Evolutionary conservation across 1,140 invertebrate species (phyloP).

Genomic region (Geopemphigus sp.): DNA sequence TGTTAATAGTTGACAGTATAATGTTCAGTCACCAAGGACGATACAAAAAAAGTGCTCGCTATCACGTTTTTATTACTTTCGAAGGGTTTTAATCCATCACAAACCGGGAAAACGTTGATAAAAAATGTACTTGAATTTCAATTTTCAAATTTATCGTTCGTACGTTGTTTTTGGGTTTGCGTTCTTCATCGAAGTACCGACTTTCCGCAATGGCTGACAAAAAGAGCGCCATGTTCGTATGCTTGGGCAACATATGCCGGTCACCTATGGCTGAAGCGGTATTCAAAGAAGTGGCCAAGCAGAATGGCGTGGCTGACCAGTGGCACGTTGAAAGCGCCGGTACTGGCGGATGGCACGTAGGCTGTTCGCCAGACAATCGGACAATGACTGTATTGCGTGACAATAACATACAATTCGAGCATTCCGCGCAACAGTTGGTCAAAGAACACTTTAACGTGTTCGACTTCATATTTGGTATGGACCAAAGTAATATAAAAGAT

Average conservation of each 20-base stretch:
- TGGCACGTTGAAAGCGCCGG: constrained; percentile 90
- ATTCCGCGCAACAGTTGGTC: constrained; percentile 69
- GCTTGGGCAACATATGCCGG: constrained; percentile 84
- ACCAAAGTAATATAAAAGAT: constrained; percentile 74
- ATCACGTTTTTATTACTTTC: no score
- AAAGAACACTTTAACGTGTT: constrained; percentile 72
- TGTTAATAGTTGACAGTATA: no score
- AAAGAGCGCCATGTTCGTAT: constrained; percentile 54
- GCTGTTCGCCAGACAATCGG: constrained; percentile 74
- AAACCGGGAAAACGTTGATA: no score
- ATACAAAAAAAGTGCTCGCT: no score
- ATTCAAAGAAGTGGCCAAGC: constrained; percentile 70
- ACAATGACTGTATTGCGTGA: constrained; percentile 70
- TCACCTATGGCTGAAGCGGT: constrained; percentile 92
- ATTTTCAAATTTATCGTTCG: no score
- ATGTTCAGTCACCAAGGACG: no score
- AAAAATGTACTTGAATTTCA: no score
- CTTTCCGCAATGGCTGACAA: constrained; percentile 26
- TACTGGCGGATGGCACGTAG: constrained; percentile 79
- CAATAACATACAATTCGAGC: constrained; percentile 70
- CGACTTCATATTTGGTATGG: constrained; percentile 90
- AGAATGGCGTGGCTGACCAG: constrained; percentile 61
- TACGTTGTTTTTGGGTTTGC: no score
- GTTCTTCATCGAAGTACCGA: no score
- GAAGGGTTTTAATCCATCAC: no score